Evolutionary conservation across 2,113 vertebrate species (phyloP).

Genomic region (Alosa alosa): DNA sequence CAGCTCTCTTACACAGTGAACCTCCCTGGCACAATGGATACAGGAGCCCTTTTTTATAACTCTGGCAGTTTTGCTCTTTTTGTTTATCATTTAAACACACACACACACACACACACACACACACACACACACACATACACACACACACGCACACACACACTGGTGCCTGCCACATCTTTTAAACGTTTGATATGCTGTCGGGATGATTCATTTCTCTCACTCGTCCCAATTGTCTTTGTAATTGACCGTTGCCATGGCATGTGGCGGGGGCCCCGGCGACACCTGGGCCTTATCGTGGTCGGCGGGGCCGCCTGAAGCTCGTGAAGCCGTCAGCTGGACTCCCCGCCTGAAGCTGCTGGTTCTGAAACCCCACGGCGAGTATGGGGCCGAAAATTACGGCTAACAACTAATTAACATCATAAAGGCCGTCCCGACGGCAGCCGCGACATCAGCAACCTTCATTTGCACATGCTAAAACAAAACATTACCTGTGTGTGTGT

Average conservation of each 20-base stretch:
- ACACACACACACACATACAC: too few relatives aligned
- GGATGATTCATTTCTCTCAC: constrained; percentile 71
- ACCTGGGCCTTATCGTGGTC: constrained; percentile 72
- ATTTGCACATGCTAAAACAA: constrained; percentile 71
- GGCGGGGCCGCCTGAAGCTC: constrained; percentile 67
- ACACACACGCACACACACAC: constrained; percentile 27
- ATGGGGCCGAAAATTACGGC: too few relatives aligned
- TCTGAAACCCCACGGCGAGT: too few relatives aligned
- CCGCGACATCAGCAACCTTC: constrained; percentile 74
- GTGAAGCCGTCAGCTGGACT: too few relatives aligned
- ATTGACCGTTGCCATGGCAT: constrained; percentile 69
- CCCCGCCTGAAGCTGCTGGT: too few relatives aligned
- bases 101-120: constrained; percentile 31
- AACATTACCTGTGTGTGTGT: too few relatives aligned
- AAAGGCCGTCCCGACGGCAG: constrained; percentile 68
- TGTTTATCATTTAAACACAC: constrained; percentile 74
- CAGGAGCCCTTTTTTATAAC: constrained; percentile 64
- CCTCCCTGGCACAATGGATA: constrained; percentile 67
- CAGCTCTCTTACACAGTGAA: constrained; percentile 68
- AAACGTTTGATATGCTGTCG: constrained; percentile 72
- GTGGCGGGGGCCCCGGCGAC: constrained; percentile 63
- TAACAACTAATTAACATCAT: constrained; percentile 81
- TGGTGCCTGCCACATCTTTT: constrained; percentile 49
- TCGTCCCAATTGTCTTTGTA: constrained; percentile 75
- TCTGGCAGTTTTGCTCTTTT: constrained; percentile 58